These are phyloP conservation scores for Theristicus caerulescens DNA, from an alignment of 2,113 vertebrate genomes.

Conservation along the genomic window DNA sequence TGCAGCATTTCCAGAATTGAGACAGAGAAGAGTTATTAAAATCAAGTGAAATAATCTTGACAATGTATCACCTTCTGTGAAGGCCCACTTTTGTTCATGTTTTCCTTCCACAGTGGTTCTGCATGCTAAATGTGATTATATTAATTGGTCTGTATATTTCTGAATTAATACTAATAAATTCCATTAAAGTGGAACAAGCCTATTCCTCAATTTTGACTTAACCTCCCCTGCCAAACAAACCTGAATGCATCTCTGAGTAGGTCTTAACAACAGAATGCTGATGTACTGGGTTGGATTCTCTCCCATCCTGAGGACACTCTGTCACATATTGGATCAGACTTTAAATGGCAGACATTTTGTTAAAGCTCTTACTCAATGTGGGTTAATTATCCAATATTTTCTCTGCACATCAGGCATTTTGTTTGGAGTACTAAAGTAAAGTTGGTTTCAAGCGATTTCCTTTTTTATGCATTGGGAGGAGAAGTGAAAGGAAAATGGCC, in stretches of 20 bases:
- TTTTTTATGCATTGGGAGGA: neutral
- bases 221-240: neutral
- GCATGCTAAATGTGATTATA: neutral
- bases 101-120: constrained; percentile 1
- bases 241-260: neutral
- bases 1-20: neutral
- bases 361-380: neutral
- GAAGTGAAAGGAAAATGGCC: neutral
- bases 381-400: neutral
- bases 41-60: neutral
- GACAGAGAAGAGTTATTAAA: neutral
- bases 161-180: constrained; percentile 49
- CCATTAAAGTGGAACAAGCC: neutral
- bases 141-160: constrained; percentile 51
- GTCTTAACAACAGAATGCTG: neutral
- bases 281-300: neutral
- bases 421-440: neutral
- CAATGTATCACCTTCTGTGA: constrained; percentile 41
- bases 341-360: neutral
- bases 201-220: neutral
- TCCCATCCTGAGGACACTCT: neutral
- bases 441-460: neutral
- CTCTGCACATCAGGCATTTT: neutral
- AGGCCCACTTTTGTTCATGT: neutral
- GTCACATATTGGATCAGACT: neutral